Evolutionary conservation across 2,113 vertebrate species (phyloP).

Genomic region (Siniperca chuatsi): DNA sequence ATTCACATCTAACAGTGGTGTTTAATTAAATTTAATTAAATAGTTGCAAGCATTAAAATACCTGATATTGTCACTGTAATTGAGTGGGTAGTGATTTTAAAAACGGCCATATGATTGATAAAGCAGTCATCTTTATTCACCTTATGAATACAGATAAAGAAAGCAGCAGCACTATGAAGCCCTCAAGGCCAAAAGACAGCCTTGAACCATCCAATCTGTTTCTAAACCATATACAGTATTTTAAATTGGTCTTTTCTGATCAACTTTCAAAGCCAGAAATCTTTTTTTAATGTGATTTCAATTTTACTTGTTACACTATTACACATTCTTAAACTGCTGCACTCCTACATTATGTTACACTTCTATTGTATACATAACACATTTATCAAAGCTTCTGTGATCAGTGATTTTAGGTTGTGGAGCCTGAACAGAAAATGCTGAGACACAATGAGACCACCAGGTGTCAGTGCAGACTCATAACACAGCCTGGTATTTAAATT

Average conservation of each 20-base stretch:
- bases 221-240: neutral
- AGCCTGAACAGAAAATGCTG: neutral
- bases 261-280: neutral
- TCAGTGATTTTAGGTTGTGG: too few species aligned
- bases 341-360: neutral
- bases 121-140: neutral
- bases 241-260: neutral
- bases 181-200: neutral
- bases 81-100: neutral
- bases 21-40: neutral
- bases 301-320: neutral
- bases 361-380: neutral
- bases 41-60: neutral
- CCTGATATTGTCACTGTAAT: neutral
- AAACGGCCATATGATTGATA: neutral
- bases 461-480: constrained; percentile 57
- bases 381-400: neutral
- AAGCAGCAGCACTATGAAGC: neutral
- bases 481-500: neutral
- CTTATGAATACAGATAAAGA: neutral
- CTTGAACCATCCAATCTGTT: neutral
- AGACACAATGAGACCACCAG: constrained; percentile 53
- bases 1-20: neutral
- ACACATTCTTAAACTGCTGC: neutral
- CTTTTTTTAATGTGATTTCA: neutral